phyloP scores from a whole-genome alignment of 2,113 vertebrate species.

The Pomatostomus ruficeps region DNA sequence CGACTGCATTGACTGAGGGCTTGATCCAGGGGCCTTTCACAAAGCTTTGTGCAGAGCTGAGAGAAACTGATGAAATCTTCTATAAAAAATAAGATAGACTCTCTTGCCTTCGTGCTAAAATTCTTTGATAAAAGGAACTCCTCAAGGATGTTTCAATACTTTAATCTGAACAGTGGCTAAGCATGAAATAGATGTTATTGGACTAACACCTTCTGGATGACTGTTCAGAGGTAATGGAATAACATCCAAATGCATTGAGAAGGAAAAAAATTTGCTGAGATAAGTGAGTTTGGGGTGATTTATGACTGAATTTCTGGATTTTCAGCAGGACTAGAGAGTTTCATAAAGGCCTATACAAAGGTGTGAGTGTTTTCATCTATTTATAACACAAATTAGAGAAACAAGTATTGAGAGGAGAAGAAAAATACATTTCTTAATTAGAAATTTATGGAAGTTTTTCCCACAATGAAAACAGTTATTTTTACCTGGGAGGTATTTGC shows the following conservation, averaged over 20 bases:
- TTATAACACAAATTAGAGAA: not conserved
- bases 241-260: not conserved
- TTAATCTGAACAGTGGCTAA: not conserved
- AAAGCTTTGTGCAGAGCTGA: not conserved
- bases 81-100: not conserved
- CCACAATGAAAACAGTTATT: not conserved
- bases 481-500: not conserved
- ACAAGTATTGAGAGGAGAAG: not conserved
- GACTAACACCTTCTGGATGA: not conserved
- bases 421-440: not conserved
- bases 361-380: not conserved
- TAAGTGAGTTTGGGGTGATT: conserved; percentile 8
- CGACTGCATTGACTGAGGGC: not conserved
- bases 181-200: not conserved
- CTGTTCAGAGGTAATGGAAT: not conserved
- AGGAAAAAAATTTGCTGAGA: not conserved
- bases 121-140: not conserved
- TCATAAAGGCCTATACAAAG: not conserved
- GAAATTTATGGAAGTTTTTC: not conserved
- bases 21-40: not conserved
- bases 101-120: not conserved
- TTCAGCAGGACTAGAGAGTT: not conserved
- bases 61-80: not conserved
- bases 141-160: not conserved
- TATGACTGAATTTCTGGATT: not conserved